Evolutionary conservation across 37 sponge, comb jelly and placozoan genomes (phyloP), one percentile per base, ranked within the genome.

Genomic region (Geodia barretti): DNA sequence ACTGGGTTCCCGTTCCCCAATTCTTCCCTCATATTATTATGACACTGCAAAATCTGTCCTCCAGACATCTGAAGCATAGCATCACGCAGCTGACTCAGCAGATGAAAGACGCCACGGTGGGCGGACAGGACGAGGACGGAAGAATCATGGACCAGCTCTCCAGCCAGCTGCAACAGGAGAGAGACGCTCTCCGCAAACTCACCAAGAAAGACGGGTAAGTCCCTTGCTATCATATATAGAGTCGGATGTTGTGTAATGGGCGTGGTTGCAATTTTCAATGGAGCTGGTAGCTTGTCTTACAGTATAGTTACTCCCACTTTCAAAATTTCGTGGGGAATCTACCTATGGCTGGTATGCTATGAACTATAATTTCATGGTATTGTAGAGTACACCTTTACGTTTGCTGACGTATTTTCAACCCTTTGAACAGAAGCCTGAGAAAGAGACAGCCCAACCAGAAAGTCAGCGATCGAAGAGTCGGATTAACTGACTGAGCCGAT

Each of bases 21-120:
- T 30, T 85, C 87, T 64, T 99, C 99, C 23, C 97, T 95, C 33
- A 94, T 58, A 58, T 58, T 58, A 20, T 20, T n/a, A n/a, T n/a
- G n/a, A n/a, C n/a, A n/a, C n/a, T n/a, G n/a, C n/a, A n/a, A n/a
- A n/a, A n/a, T n/a, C n/a, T n/a, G n/a, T n/a, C n/a, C n/a, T n/a
- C n/a, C 72, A 80, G 81, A 36, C 58, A 68, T 1, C 60, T 80
- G 30, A 74, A 42, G 36, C 42, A 60, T 32, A 74, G 65, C n/a
- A 83, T 83, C 20, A 34, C 65, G 21, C 67, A 83, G 23, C 23
- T 83, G 3, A 73, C 83, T 19, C 75, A 83, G 59, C 29, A 83
- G 75, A 74, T 83, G 66, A 40, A 25, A 20, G 58, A 5, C 43
- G 24, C 41, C 70, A 7, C 9, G 2, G 34, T 28, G 17, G 70